Evolutionary conservation across 2,888 invertebrate species (phyloP), one percentile per base, ranked within the genome.

Genomic region (Sipha maydis): DNA sequence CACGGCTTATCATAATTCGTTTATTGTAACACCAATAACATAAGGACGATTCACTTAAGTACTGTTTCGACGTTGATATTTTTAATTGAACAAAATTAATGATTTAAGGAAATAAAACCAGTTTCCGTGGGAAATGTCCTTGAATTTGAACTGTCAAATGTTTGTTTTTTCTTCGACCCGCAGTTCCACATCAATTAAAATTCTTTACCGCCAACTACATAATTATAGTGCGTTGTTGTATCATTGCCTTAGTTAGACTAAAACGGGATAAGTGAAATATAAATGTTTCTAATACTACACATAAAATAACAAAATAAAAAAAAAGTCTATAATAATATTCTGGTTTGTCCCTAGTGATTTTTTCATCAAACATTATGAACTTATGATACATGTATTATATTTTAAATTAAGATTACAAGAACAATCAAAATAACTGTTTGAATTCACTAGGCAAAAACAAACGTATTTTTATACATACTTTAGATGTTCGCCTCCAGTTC

Each of bases 141-240:
- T 71, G 85, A 71, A 80, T 31, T 11, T 38, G 38, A 80, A 85
- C 85, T 56, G 86, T 41, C 73, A 86, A 86, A 86, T 86, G 85
- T 67, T 85, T 41, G 14, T 75, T 84, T 73, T 25, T 85, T 76
- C 28, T 41, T 48, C 8, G 0, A 41, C n/a, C 77, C 28, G 56
- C 69, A 48, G 28, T 79, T 85, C 48, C 76, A 79, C 69, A 80
- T 73, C 79, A 86, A 80, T 86, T 86, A 86, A 79, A 80, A 86
- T 85, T 85, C 69, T 78, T 85, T 17, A 85, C 34, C 9, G 11
- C 31, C 41, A 61, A 69, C 48, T n/a, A 77, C 77, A 85, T 85
- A 69, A 75, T 83, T 73, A 83, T 28, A 71, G 21, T 61, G 25
- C 25, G 25, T 61, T 48, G 48, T 4, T 61, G 61, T 28, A 28